phyloP scores from a whole-genome alignment of 2,113 vertebrate species.

The human region DNA sequence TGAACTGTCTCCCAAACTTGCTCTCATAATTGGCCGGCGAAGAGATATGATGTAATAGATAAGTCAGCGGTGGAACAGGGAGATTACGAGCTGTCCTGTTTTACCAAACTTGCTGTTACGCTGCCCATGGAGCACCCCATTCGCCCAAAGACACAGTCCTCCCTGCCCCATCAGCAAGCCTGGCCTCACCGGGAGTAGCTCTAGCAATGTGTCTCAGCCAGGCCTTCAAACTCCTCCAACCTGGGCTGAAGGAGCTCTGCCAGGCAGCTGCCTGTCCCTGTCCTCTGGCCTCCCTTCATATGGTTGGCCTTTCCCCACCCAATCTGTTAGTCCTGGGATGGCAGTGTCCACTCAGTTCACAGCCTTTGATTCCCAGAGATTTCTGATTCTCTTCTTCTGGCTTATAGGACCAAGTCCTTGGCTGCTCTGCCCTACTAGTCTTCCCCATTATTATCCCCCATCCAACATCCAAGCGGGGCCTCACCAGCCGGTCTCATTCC shows the following conservation, averaged over 20 bases:
- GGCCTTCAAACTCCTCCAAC: not conserved
- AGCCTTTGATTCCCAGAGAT: not conserved
- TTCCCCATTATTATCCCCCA: not conserved
- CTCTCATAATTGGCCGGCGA: not conserved
- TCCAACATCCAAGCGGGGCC: not conserved
- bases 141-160: not conserved
- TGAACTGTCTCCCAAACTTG: constrained; percentile 23
- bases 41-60: not conserved
- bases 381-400: not conserved
- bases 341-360: not conserved
- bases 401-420: not conserved
- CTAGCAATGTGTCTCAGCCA: not conserved
- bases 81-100: not conserved
- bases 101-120: not conserved
- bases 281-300: not conserved
- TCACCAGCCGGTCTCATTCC: not conserved
- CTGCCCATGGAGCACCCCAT: not conserved
- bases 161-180: not conserved
- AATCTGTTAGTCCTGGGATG: not conserved
- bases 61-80: not conserved
- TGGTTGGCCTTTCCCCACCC: not conserved
- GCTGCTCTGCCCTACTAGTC: not conserved
- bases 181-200: not conserved
- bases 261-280: not conserved
- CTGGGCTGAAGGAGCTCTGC: not conserved